Evolutionary conservation across 2,888 invertebrate genomes (phyloP).

Genomic region (Acholoe squamosa): DNA sequence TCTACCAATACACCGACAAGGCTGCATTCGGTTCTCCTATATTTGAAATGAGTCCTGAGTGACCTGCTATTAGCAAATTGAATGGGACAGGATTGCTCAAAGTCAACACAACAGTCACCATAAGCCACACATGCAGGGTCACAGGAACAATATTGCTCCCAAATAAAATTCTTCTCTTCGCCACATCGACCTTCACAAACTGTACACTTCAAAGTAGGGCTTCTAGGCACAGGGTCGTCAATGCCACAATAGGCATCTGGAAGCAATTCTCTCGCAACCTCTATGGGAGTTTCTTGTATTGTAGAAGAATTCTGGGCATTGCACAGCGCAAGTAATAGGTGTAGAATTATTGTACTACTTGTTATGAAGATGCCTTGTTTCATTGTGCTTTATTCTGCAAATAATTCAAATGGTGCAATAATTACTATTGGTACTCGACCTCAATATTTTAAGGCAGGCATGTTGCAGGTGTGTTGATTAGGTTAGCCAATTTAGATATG

Average conservation of each 20-base stretch:
- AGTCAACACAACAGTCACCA: slow-evolving; percentile 45
- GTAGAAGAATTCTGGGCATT: no score
- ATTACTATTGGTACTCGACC: no score
- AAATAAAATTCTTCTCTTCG: neutral
- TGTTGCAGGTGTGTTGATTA: no score
- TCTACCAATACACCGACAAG: neutral
- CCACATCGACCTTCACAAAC: neutral
- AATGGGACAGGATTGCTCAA: neutral
- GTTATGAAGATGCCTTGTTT: neutral
- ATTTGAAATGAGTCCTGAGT: neutral
- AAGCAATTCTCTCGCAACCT: neutral
- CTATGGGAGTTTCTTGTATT: no score
- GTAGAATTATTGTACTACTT: neutral
- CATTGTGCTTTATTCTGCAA: neutral
- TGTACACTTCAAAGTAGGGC: neutral
- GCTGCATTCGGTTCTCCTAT: neutral
- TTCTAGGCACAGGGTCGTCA: neutral
- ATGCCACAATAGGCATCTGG: neutral
- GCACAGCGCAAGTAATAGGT: neutral
- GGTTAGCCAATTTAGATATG: no score
- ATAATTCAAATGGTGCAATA: no score
- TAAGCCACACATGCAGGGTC: slow-evolving; percentile 26
- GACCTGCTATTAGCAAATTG: neutral
- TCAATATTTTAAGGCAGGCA: no score
- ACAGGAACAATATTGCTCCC: neutral